These are phyloP conservation scores for Yasuhikotakia modesta DNA, from an alignment of 2,797 vertebrate genomes.

Conservation along the genomic window DNA sequence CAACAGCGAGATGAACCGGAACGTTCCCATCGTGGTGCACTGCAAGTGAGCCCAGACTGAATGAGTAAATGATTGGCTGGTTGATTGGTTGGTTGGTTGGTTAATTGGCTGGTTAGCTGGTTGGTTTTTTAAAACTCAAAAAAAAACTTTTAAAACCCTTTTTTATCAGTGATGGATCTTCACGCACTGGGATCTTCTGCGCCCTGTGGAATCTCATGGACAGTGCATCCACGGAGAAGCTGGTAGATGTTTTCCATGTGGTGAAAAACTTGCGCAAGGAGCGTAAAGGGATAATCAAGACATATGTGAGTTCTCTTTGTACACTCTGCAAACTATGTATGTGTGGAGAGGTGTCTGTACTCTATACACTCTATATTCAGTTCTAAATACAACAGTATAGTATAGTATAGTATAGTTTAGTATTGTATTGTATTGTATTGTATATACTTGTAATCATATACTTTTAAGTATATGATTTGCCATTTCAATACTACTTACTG, in stretches of 20 bases:
- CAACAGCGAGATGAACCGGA: constrained; percentile 61
- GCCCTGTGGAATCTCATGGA: constrained; percentile 90
- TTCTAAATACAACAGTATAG: too few relatives aligned
- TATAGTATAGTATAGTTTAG: too few relatives aligned
- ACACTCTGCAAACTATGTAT: constrained; percentile 58
- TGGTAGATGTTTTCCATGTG: constrained; percentile 91
- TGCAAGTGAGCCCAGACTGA: constrained; percentile 80
- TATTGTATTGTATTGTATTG: too few relatives aligned
- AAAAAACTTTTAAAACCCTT: neutral
- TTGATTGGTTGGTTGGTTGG: neutral
- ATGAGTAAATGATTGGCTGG: too few relatives aligned
- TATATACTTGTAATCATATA: too few relatives aligned
- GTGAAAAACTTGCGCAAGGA: constrained; percentile 86
- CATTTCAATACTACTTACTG: too few relatives aligned
- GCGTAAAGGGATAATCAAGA: constrained; percentile 79
- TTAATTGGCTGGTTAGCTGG: too few relatives aligned
- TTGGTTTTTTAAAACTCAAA: too few relatives aligned
- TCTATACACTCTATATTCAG: too few relatives aligned
- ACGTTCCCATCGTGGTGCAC: constrained; percentile 78
- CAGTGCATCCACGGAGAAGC: constrained; percentile 85
- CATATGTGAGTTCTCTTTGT: constrained; percentile 83
- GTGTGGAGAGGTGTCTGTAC: too few relatives aligned
- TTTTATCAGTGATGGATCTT: constrained; percentile 83
- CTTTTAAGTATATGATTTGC: too few relatives aligned
- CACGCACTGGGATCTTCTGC: constrained; percentile 86